Evolutionary conservation across 2,113 vertebrate genomes (phyloP).

Genomic region (Cheirogaleus medius): DNA sequence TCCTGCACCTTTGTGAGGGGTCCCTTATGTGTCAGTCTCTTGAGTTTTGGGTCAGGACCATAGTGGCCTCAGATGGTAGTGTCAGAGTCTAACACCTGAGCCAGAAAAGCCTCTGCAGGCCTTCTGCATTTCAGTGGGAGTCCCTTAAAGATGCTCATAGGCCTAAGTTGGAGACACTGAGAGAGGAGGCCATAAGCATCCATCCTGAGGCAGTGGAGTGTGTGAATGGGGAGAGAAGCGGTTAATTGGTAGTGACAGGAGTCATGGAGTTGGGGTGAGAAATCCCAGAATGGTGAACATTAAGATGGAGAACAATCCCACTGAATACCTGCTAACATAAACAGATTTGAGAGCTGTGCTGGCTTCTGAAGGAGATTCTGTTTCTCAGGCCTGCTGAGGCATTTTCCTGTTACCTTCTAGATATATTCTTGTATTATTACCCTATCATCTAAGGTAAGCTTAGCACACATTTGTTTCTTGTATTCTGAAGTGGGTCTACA

Average conservation of each 20-base stretch:
- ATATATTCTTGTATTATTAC: background rate
- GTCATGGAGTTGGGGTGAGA: background rate
- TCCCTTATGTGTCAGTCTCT: background rate
- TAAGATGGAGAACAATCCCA: background rate
- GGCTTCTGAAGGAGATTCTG: background rate
- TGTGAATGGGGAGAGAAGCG: background rate
- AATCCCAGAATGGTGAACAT: background rate
- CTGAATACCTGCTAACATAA: background rate
- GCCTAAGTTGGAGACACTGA: background rate
- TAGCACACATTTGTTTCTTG: background rate
- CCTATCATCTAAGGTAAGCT: background rate
- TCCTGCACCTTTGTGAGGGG: background rate
- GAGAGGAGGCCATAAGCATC: background rate
- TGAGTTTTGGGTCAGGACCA: background rate
- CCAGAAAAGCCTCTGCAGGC: background rate
- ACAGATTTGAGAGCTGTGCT: background rate
- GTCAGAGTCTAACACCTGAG: background rate
- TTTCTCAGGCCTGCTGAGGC: background rate
- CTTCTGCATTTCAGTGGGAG: background rate
- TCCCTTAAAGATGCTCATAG: background rate
- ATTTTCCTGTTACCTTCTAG: background rate
- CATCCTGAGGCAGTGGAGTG: background rate
- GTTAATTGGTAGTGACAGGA: background rate
- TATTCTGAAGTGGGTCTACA: background rate
- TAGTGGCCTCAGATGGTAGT: background rate